Evolutionary conservation across 2,888 invertebrate species (phyloP).

Genomic region (Cyclophora albipunctata): DNA sequence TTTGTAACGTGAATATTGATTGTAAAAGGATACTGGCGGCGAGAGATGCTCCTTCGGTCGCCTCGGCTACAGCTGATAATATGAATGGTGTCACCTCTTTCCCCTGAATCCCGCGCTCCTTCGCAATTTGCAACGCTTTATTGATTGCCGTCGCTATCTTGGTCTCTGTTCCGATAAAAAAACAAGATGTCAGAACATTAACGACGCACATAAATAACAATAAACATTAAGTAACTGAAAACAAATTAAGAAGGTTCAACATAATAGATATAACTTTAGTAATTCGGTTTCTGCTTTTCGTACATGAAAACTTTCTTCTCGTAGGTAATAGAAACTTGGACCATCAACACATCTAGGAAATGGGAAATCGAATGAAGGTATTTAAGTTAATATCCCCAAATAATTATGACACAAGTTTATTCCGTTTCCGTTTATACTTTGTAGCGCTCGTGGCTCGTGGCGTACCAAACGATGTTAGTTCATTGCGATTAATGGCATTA

Average conservation of each 20-base stretch:
- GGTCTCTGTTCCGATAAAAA: slow-evolving; percentile 42
- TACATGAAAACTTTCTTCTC: slow-evolving; percentile 15
- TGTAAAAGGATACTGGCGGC: slow-evolving; percentile 85
- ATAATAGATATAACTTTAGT: slow-evolving; percentile 11
- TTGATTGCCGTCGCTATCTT: slow-evolving; percentile 82
- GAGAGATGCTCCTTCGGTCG: slow-evolving; percentile 90
- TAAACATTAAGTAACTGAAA: slow-evolving; percentile 9
- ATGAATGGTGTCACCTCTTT: slow-evolving; percentile 96
- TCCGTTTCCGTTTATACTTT: slow-evolving; percentile 1
- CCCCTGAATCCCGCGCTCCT: slow-evolving; percentile 78
- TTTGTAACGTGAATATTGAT: neutral
- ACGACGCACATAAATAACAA: neutral
- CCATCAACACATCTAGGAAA: slow-evolving; percentile 17
- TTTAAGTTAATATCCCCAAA: slow-evolving; percentile 10
- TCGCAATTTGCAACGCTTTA: slow-evolving; percentile 79
- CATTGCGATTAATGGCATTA: too few relatives aligned
- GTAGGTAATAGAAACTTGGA: slow-evolving; percentile 19
- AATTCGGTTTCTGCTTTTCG: slow-evolving; percentile 13
- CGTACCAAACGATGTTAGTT: too few relatives aligned
- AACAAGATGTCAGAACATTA: too few relatives aligned
- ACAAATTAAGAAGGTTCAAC: slow-evolving; percentile 2
- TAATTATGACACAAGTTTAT: slow-evolving; percentile 7
- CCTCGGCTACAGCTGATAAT: slow-evolving; percentile 82
- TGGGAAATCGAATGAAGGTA: slow-evolving; percentile 12
- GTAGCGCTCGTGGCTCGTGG: too few relatives aligned